phyloP scores from a whole-genome alignment of 2,797 vertebrate genomes.

The Eulemur rubriventer region DNA sequence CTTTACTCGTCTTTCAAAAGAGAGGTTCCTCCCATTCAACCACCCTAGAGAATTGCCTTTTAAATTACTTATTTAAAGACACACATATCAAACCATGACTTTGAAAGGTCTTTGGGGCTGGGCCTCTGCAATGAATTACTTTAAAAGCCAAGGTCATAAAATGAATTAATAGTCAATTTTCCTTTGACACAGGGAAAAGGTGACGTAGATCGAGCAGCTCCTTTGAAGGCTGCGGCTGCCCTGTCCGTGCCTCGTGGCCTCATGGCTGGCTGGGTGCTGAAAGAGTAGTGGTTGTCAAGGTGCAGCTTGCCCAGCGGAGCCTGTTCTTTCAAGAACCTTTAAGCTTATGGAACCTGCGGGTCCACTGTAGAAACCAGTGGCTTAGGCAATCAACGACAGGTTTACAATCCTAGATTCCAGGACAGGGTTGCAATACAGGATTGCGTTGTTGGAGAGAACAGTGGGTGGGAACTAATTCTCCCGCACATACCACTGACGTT shows the following conservation, averaged over 20 bases:
- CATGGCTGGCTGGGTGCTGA: background rate
- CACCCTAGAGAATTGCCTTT: conserved; percentile 3
- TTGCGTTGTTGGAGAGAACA: background rate
- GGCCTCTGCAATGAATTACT: background rate
- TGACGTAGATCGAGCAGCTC: background rate
- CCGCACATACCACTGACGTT: background rate
- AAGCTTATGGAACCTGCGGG: background rate
- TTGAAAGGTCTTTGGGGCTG: conserved; percentile 25
- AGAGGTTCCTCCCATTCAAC: background rate
- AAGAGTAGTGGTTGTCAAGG: background rate
- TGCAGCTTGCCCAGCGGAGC: too few relatives aligned
- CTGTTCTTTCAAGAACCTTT: background rate
- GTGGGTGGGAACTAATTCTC: background rate
- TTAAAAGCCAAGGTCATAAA: conserved; percentile 42
- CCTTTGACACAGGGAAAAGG: background rate
- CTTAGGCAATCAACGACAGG: background rate
- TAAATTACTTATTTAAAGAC: background rate
- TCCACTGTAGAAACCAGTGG: background rate
- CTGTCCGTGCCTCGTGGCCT: rapidly evolving
- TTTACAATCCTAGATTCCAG: background rate
- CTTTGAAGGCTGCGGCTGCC: background rate
- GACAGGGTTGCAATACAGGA: background rate
- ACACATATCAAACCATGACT: background rate
- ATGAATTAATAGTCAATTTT: background rate
- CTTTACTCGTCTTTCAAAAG: background rate